These are phyloP conservation scores for Equus przewalskii DNA, from an alignment of 2,113 vertebrate genomes.

Conservation along the genomic window DNA sequence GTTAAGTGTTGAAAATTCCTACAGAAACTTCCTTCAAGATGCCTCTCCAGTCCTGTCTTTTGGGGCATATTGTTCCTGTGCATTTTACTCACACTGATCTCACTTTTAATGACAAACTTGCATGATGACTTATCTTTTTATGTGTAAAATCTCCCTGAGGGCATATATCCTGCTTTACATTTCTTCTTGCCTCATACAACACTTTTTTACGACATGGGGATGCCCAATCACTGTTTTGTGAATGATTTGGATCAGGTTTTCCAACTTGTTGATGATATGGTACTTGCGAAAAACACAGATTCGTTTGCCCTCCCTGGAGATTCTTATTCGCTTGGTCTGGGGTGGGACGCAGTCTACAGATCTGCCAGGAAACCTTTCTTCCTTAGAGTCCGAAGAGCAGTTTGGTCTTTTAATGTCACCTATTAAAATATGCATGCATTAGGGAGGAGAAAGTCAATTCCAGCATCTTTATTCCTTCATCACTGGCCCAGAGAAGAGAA, in stretches of 20 bases:
- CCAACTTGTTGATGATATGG: neutral
- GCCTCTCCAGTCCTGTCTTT: neutral
- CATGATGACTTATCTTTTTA: neutral
- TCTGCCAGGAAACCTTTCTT: slow-evolving; percentile 16
- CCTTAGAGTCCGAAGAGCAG: neutral
- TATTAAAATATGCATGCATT: neutral
- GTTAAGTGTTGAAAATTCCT: neutral
- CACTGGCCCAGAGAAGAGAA: neutral
- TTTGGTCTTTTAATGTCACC: neutral
- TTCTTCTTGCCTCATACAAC: neutral
- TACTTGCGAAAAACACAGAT: neutral
- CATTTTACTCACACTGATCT: neutral
- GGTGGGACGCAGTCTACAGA: neutral
- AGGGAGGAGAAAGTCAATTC: neutral
- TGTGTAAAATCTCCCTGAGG: neutral
- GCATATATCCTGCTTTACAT: neutral
- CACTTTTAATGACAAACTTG: neutral
- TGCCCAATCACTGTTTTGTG: neutral
- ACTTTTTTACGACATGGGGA: neutral
- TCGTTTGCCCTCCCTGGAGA: neutral
- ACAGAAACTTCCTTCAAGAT: neutral
- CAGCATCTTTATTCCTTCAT: neutral
- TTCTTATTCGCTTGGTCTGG: neutral
- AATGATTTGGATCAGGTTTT: neutral
- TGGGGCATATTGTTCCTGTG: neutral